Evolutionary conservation across 2,113 vertebrate species (phyloP).

Genomic region (Bambusicola thoracicus): DNA sequence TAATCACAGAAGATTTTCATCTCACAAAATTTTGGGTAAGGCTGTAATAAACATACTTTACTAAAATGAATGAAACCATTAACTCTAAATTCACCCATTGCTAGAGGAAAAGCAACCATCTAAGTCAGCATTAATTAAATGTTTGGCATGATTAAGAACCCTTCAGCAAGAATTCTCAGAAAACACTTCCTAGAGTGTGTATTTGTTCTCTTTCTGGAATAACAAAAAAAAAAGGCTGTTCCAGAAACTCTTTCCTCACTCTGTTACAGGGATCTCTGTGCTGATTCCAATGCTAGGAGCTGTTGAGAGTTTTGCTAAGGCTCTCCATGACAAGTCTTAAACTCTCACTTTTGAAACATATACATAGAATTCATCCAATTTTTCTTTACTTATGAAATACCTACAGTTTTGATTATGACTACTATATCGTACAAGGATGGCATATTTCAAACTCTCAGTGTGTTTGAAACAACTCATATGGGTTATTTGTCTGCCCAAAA

Average conservation of each 20-base stretch:
- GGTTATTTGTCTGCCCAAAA: neutral
- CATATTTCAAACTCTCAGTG: neutral
- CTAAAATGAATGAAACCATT: neutral
- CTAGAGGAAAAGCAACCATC: neutral
- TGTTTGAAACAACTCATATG: neutral
- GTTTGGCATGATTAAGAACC: neutral
- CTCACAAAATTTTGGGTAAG: neutral
- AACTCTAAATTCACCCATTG: conserved; percentile 12
- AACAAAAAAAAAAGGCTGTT: neutral
- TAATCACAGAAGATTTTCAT: conserved; percentile 44
- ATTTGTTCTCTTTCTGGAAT: neutral
- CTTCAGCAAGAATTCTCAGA: conserved; percentile 27
- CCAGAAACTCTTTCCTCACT: neutral
- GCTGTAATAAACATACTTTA: conserved; percentile 19
- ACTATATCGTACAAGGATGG: neutral
- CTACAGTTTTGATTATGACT: neutral
- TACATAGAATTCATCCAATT: neutral
- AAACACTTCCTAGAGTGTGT: neutral
- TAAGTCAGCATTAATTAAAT: conserved; percentile 11
- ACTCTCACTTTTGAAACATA: neutral
- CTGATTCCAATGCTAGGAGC: neutral
- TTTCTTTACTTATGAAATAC: neutral
- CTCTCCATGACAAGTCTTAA: neutral
- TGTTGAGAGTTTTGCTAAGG: neutral
- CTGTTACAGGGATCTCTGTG: rapidly evolving